phyloP scores from a whole-genome alignment of 2,113 vertebrate genomes.

The Sporophila hypoxantha region DNA sequence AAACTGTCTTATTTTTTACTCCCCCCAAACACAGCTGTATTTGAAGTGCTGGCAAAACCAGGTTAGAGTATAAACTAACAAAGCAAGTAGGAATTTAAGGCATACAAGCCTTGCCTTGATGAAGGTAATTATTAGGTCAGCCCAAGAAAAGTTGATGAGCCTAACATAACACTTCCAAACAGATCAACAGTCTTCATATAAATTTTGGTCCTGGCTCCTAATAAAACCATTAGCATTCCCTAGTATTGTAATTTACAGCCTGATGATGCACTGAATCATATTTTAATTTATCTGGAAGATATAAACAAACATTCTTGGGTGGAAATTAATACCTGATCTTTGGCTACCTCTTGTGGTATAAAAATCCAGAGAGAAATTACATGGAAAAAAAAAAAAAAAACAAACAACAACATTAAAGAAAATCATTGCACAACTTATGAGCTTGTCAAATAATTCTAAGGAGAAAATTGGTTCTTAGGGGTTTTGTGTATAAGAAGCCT shows the following conservation, averaged over 20 bases:
- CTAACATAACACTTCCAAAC: background rate
- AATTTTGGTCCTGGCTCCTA: slow-evolving; percentile 23
- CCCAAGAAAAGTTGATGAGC: slow-evolving; percentile 17
- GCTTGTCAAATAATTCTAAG: background rate
- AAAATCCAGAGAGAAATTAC: slow-evolving; percentile 11
- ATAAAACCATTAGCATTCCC: slow-evolving; percentile 14
- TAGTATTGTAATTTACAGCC: slow-evolving; percentile 37
- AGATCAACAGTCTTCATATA: slow-evolving; percentile 15
- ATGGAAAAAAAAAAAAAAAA: background rate
- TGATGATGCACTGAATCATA: slow-evolving; percentile 43
- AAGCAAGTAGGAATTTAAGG: background rate
- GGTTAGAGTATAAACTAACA: background rate
- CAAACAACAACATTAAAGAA: background rate
- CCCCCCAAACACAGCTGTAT: background rate
- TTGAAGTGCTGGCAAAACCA: background rate
- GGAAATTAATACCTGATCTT: slow-evolving; percentile 52
- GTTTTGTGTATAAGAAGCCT: background rate
- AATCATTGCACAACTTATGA: background rate
- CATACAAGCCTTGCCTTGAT: background rate
- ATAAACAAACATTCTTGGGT: slow-evolving; percentile 28
- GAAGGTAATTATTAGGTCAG: slow-evolving; percentile 22
- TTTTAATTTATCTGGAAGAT: slow-evolving; percentile 41
- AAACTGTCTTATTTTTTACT: background rate
- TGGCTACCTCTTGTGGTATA: slow-evolving; percentile 45
- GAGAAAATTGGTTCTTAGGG: background rate